Conservation (phyloP, 1,140 invertebrate species). For the Papilio dardanus region DNA sequence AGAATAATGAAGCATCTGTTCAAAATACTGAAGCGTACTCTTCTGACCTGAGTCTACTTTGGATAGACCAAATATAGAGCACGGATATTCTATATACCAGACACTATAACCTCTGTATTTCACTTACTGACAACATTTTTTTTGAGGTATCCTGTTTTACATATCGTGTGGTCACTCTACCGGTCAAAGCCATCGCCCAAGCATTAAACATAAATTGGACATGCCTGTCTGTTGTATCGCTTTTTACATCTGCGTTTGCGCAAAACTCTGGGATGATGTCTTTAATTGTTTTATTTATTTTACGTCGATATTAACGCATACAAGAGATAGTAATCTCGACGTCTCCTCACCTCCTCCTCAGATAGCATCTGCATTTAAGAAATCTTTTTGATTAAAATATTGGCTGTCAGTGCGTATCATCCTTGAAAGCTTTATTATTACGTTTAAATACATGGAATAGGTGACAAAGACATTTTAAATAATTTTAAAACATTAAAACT, state of each 20-base stretch:
- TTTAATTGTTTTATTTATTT: constrained; percentile 20
- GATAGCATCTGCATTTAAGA: neutral
- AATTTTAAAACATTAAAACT: no score
- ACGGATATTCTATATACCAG: no score
- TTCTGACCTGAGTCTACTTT: no score
- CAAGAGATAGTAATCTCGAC: neutral
- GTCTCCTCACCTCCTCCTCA: neutral
- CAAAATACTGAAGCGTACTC: no score
- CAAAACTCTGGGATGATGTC: neutral
- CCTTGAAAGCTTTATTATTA: no score
- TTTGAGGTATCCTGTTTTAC: neutral
- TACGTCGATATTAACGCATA: neutral
- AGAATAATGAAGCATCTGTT: no score
- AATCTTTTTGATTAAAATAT: neutral
- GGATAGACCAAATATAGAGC: no score
- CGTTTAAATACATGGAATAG: no score
- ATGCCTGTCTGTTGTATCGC: constrained; percentile 22
- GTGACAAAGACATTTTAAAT: no score
- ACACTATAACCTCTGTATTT: no score
- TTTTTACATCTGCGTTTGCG: constrained; percentile 18
- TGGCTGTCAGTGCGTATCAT: neutral
- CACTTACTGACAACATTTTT: neutral
- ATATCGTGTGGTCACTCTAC: neutral
- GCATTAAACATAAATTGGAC: constrained; percentile 26
- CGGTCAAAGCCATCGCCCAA: neutral